Evolutionary conservation across 2,113 vertebrate species (phyloP), one percentile per base, ranked within the genome.

Genomic region (Malurus cyaneus): DNA sequence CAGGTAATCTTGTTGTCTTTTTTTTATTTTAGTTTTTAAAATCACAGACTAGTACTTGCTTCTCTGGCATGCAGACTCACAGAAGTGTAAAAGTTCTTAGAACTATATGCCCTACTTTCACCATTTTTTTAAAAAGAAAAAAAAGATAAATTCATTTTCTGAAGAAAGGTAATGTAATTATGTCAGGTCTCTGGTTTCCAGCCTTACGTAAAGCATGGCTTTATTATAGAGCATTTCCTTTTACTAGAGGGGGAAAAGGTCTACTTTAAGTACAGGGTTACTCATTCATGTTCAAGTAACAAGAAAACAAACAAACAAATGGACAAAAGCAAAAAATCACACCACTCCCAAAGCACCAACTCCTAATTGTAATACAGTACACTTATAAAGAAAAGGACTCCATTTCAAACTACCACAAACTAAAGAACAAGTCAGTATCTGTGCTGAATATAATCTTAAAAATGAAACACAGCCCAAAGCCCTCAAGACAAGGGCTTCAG

Each of bases 181-280:
- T n/a, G 21, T 50, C 26, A 89, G 6, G 20, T 69, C 83, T 91
- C 32, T 54, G 29, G 3, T 80, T 88, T 82, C 62, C 26, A 79
- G 17, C 17, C 23, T n/a, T 50, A 39, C 0, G 0, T 29, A 72
- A 89, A 70, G 50, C 19, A 56, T 0, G 2, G 12, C 11, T 65
- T 70, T 85, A 72, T 56, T 69, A n/a, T 5, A n/a, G 21, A 74
- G 12, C 12, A 7, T 39, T 87, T 39, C 14, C 12, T 72, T 67
- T 82, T 56, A 50, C 20, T 8, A 52, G 24, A 26, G 11, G 9
- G 18, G 24, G 6, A 31, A 31, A 60, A n/a, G 7, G 7, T 56
- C n/a, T 11, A 42, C 4, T n/a, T 1, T 10, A 73, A 32, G 44
- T 49, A 70, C 12, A 70, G 11, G 7, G 6, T 50, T 71, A 41